Percentiles rank a stretch among this genome's conserved stretches.
Evolutionary conservation across 2,888 invertebrate genomes (phyloP).

Genomic region (Meliscaeva auricollis): DNA sequence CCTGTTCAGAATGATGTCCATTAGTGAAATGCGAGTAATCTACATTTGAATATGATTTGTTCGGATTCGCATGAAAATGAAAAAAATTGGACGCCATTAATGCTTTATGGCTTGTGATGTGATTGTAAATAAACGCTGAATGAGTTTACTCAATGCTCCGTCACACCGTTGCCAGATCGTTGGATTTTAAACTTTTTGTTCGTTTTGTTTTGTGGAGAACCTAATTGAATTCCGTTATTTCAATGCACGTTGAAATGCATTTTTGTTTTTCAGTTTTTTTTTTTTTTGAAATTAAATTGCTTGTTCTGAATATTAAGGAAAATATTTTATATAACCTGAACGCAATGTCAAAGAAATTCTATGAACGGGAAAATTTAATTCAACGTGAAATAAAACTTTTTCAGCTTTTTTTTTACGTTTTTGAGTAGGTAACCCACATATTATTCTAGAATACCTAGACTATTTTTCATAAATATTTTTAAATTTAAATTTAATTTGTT

Average conservation of each 20-base stretch:
- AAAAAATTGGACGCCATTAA: constrained; percentile 49
- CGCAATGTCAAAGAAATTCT: not conserved
- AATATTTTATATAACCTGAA: not conserved
- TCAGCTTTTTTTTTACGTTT: too few species aligned
- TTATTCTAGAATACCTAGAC: too few species aligned
- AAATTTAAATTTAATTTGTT: too few species aligned
- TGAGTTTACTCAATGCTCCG: constrained; percentile 7
- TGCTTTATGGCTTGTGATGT: constrained; percentile 51
- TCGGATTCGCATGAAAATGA: constrained; percentile 2
- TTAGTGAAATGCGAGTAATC: constrained; percentile 69
- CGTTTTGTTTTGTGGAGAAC: not conserved
- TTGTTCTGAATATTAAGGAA: not conserved
- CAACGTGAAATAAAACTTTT: too few species aligned
- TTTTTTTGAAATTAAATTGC: not conserved
- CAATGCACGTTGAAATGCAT: not conserved
- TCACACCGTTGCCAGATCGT: constrained; percentile 23
- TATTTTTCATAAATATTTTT: too few species aligned
- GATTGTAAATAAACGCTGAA: constrained; percentile 48
- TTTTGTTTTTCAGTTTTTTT: too few species aligned
- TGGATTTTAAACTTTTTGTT: not conserved
- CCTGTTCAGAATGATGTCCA: constrained; percentile 53
- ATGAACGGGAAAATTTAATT: not conserved
- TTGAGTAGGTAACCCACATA: too few species aligned
- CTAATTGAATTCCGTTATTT: not conserved
- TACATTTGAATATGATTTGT: constrained; percentile 73